Conservation (phyloP, 2,888 invertebrate species). For the Gerris lacustris region DNA sequence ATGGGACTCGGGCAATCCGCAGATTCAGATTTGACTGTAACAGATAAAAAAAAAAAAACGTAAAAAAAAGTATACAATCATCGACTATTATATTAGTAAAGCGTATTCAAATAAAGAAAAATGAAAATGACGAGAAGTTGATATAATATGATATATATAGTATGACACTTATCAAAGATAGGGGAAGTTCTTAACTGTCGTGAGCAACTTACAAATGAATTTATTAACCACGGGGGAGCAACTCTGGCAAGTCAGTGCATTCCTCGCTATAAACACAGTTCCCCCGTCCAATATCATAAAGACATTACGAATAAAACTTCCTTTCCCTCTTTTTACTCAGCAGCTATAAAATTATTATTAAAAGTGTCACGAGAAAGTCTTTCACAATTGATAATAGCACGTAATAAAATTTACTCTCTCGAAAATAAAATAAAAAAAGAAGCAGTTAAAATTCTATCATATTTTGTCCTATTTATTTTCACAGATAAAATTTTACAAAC, state of each 20-base stretch:
- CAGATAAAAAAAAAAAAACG: not conserved
- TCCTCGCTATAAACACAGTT: not conserved
- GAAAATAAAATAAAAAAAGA: too few relatives aligned
- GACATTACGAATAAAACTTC: not conserved
- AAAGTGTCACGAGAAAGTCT: not conserved
- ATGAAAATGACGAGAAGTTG: not conserved
- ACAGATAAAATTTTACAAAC: too few relatives aligned
- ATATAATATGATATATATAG: not conserved
- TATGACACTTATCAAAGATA: not conserved
- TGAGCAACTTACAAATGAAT: constrained; percentile 3
- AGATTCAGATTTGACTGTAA: not conserved
- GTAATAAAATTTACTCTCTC: not conserved
- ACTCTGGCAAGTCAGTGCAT: not conserved
- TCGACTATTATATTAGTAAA: too few relatives aligned
- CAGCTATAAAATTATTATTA: constrained; percentile 1
- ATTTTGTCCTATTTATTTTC: too few relatives aligned
- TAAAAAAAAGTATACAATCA: not conserved
- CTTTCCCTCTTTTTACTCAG: not conserved
- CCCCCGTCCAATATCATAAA: not conserved
- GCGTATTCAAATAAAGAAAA: not conserved
- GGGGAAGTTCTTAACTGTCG: too few relatives aligned
- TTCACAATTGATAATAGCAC: not conserved
- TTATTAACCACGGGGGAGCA: constrained; percentile 8
- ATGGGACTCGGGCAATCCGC: not conserved
- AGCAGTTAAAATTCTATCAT: too few relatives aligned